Percentiles rank a stretch among this genome's conserved stretches.
These are phyloP conservation scores for Pterostichus madidus DNA, from an alignment of 2,888 invertebrate genomes.

Conservation along the genomic window DNA sequence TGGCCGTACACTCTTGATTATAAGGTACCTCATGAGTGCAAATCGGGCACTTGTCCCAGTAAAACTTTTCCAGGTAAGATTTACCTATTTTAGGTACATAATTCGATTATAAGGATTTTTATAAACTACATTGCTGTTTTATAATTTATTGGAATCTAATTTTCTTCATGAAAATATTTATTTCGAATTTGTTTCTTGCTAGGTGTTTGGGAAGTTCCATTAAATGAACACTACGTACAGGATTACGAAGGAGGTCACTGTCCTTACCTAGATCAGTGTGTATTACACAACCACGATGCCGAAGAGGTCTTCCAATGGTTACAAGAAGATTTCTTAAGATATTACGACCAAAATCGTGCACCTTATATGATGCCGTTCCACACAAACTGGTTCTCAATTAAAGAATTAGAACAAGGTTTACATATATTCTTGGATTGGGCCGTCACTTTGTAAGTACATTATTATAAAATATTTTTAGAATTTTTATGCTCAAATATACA, in stretches of 20 bases:
- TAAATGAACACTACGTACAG: slow-evolving; percentile 93
- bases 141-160: too few relatives aligned
- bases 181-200: too few relatives aligned
- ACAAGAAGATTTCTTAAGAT: slow-evolving; percentile 91
- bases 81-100: background rate
- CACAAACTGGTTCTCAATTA: slow-evolving; percentile 97
- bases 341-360: slow-evolving; percentile 92
- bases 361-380: slow-evolving; percentile 98
- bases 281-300: slow-evolving; percentile 90
- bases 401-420: slow-evolving; percentile 88
- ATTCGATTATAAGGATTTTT: too few relatives aligned
- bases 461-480: background rate
- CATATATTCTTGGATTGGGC: slow-evolving; percentile 93
- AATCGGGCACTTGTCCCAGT: slow-evolving; percentile 94
- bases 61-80: slow-evolving; percentile 89
- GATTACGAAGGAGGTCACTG: slow-evolving; percentile 95
- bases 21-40: slow-evolving; percentile 95
- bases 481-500: background rate
- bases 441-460: slow-evolving; percentile 82
- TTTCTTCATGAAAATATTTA: too few relatives aligned
- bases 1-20: slow-evolving; percentile 98
- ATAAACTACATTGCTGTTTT: too few relatives aligned
- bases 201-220: slow-evolving; percentile 95
- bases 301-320: slow-evolving; percentile 91
- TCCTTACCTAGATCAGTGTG: slow-evolving; percentile 94